A percentile compares a stretch with the other conserved stretches of the same genome.
Conservation (phyloP, 2,888 invertebrate genomes). For the Unio pictorum region DNA sequence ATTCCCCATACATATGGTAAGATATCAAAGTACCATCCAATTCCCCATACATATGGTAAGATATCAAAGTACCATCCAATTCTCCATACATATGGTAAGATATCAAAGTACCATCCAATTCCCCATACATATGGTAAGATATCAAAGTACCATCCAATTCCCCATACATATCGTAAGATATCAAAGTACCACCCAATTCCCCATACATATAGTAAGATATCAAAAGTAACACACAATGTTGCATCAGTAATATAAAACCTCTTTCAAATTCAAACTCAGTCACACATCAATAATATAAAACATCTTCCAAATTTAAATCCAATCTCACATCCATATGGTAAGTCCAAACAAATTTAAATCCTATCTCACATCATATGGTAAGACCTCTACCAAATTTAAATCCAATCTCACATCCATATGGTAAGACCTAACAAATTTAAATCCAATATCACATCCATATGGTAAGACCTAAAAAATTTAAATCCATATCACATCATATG, state of each 20-base stretch:
- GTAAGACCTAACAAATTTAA: conserved; percentile 28
- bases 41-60: not conserved
- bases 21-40: not conserved
- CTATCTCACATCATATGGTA: conserved; percentile 44
- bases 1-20: not conserved
- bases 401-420: conserved; percentile 57
- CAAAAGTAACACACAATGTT: not conserved
- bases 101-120: not conserved
- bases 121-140: not conserved
- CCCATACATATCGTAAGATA: not conserved
- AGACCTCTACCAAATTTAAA: not conserved
- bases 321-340: too few species aligned
- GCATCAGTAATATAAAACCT: too few species aligned
- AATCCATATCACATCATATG: not conserved
- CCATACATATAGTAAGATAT: too few species aligned
- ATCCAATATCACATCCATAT: not conserved
- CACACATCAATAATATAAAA: too few species aligned
- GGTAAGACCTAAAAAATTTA: not conserved
- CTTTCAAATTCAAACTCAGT: too few species aligned
- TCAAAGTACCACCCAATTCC: too few species aligned
- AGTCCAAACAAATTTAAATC: too few species aligned
- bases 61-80: not conserved
- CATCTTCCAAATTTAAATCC: too few species aligned
- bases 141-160: not conserved
- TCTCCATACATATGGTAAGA: not conserved